phyloP scores from a whole-genome alignment of 2,888 invertebrate genomes.

The Lithophane ornitopus region DNA sequence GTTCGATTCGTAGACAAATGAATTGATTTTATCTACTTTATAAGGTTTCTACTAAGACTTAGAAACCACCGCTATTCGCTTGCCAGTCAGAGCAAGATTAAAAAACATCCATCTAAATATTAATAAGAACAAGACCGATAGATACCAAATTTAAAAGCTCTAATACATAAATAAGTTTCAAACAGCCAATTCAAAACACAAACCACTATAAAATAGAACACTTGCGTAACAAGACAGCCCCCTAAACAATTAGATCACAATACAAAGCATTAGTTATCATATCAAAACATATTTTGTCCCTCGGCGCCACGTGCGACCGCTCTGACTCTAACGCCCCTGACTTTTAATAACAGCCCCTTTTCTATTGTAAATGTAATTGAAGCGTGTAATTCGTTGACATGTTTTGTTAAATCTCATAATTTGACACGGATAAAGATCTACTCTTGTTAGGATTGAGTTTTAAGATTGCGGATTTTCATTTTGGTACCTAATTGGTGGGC shows the following conservation, averaged over 20 bases:
- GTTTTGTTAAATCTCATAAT: constrained; percentile 88
- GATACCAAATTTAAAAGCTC: neutral
- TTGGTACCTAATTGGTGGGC: too few relatives aligned
- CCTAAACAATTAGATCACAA: constrained; percentile 80
- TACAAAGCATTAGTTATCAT: constrained; percentile 81
- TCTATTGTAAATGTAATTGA: constrained; percentile 76
- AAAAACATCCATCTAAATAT: neutral
- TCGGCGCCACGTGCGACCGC: constrained; percentile 79
- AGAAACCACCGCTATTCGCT: neutral
- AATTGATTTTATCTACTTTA: too few relatives aligned
- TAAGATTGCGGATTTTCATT: too few relatives aligned
- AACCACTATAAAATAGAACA: constrained; percentile 52
- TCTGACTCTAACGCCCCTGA: constrained; percentile 57
- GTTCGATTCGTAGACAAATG: too few relatives aligned
- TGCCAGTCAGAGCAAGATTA: neutral
- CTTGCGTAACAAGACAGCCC: constrained; percentile 63
- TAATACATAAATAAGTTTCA: constrained; percentile 5
- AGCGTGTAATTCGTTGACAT: constrained; percentile 88
- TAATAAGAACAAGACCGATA: neutral
- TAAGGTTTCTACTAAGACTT: too few relatives aligned
- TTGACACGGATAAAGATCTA: constrained; percentile 81
- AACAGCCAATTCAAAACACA: constrained; percentile 27
- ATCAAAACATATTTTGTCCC: constrained; percentile 86
- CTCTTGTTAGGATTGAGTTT: constrained; percentile 58
- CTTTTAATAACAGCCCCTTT: constrained; percentile 67